phyloP scores from a whole-genome alignment of 2,797 vertebrate species.

The Dryobates pubescens region DNA sequence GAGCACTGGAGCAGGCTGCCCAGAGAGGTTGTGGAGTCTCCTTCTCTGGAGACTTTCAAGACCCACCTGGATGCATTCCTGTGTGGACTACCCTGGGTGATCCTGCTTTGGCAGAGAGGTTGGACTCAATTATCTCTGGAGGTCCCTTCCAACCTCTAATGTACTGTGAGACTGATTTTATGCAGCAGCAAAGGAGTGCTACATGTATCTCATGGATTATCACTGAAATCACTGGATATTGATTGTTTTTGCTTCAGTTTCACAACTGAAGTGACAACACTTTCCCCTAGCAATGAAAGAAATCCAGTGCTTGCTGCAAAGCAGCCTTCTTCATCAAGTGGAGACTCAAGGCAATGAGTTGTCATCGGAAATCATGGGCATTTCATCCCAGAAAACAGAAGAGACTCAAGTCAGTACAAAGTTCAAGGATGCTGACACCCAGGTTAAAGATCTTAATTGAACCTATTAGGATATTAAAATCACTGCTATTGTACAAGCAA shows the following conservation, averaged over 20 bases:
- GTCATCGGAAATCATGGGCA: background rate
- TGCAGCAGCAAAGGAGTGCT: background rate
- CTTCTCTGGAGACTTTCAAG: too few species aligned
- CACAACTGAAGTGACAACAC: background rate
- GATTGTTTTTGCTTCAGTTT: constrained; percentile 9
- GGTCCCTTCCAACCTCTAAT: too few species aligned
- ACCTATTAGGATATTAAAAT: background rate
- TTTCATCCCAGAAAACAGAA: background rate
- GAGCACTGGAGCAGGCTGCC: too few species aligned
- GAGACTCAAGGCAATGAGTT: background rate
- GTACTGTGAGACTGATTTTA: background rate
- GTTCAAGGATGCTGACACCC: background rate
- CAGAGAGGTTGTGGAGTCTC: too few species aligned
- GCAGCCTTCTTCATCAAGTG: background rate
- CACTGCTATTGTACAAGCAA: background rate
- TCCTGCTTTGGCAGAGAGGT: too few species aligned
- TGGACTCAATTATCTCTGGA: too few species aligned
- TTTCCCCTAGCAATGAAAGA: background rate
- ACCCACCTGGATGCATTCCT: too few species aligned
- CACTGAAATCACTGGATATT: background rate
- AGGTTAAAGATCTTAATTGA: background rate
- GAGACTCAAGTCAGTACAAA: background rate
- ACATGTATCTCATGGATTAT: background rate
- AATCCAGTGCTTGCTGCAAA: background rate
- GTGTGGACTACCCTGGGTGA: too few species aligned